A percentile compares a stretch with the other conserved stretches of the same genome.
Conservation (phyloP, 37 sponge, comb jelly and placozoan genomes). For the Amphimedon queenslandica region DNA sequence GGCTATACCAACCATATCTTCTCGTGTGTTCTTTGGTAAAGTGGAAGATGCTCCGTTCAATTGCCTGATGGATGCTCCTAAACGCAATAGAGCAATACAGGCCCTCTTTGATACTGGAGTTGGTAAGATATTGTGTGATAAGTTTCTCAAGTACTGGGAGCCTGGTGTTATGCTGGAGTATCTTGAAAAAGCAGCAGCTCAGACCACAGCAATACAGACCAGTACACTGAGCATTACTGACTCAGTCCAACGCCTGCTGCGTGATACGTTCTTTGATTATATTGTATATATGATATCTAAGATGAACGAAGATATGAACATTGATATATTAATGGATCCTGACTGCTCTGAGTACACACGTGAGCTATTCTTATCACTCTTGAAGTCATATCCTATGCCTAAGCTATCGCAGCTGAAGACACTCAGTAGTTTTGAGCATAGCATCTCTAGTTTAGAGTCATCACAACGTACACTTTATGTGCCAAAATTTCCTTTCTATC, state of each 20-base stretch:
- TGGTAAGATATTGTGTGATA: conserved; percentile 57
- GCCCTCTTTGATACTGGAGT: conserved; percentile 48
- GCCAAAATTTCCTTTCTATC: conserved; percentile 75
- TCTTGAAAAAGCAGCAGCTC: conserved; percentile 59
- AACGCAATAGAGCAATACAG: conserved; percentile 14
- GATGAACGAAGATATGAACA: conserved; percentile 68
- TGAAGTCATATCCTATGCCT: conserved; percentile 43
- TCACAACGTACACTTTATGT: neutral
- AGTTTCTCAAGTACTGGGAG: conserved; percentile 70
- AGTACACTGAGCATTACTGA: conserved; percentile 72
- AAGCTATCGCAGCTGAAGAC: conserved; percentile 61
- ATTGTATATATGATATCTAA: conserved; percentile 71
- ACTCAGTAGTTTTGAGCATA: conserved; percentile 21
- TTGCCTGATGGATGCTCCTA: conserved; percentile 17
- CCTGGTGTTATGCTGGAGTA: conserved; percentile 68
- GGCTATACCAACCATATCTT: conserved; percentile 45
- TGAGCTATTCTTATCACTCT: conserved; percentile 50
- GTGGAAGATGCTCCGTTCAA: conserved; percentile 28
- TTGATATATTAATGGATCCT: conserved; percentile 54
- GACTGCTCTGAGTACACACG: conserved; percentile 12
- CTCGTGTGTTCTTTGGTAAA: conserved; percentile 41
- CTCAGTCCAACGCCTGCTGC: conserved; percentile 56
- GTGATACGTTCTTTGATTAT: conserved; percentile 76
- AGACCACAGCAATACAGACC: conserved; percentile 39
- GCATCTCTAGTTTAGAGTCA: neutral